A percentile compares a stretch with the other conserved stretches of the same genome.
Conservation (phyloP, 2,113 vertebrate genomes). For the Oreochromis tanganicae region DNA sequence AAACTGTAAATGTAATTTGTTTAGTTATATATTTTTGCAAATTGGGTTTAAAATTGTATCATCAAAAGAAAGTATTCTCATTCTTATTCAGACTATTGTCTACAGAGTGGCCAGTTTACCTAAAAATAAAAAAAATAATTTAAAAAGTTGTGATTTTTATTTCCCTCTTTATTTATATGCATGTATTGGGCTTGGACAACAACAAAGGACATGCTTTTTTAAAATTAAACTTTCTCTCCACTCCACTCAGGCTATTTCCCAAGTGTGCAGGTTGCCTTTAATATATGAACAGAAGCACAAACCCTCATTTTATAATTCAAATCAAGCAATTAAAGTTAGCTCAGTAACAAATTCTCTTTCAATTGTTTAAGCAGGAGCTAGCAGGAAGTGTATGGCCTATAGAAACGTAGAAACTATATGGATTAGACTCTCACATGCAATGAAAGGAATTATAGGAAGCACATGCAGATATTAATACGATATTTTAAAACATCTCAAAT, state of each 20-base stretch:
- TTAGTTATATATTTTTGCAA: not conserved
- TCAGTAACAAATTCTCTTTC: not conserved
- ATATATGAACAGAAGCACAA: slow-evolving; percentile 8
- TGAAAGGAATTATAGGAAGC: not conserved
- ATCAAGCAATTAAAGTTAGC: slow-evolving; percentile 28
- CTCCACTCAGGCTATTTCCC: not conserved
- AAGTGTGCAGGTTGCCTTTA: not conserved
- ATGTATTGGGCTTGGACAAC: not conserved
- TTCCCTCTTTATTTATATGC: not conserved
- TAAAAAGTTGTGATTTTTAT: not conserved
- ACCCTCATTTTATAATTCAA: slow-evolving; percentile 28
- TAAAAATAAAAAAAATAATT: not conserved
- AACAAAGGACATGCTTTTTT: not conserved
- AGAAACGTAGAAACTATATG: not conserved
- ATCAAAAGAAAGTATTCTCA: not conserved
- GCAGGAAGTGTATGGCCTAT: not conserved
- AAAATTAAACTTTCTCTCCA: not conserved
- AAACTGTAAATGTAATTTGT: not conserved
- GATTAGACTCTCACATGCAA: not conserved
- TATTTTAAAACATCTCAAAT: not conserved
- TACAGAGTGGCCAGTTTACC: not conserved
- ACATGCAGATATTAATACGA: slow-evolving; percentile 1
- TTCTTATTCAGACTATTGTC: not conserved
- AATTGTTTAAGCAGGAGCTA: not conserved
- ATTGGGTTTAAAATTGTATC: not conserved